Base-by-base conservation (phyloP, 1,140 invertebrate species). In the Anagrus nilaparvatae region DNA sequence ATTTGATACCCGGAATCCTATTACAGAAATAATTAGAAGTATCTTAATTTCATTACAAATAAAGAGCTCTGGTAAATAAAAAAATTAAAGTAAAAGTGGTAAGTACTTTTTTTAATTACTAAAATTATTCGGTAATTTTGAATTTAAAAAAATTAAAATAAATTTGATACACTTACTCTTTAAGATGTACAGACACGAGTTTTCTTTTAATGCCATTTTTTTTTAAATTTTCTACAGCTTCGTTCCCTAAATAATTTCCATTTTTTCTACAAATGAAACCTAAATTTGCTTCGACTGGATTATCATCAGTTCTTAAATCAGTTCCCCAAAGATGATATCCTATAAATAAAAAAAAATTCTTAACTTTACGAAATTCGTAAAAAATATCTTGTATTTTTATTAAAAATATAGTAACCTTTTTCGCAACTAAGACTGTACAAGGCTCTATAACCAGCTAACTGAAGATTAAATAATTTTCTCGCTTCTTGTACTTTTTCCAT, bases 271-370 rank as follows among this genome's bases (percentile, higher is more conserved):
- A 92, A 2, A 81, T 75, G 50, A 82, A 82, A 9, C 65, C 77
- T 25, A 94, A 68, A 28, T 81, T 82, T 1, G 86, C 84, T 68
- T 94, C 88, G 2, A 92, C 58, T 0, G 88, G 88, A 47, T 82
- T 88, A 55, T 93, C 87, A 57, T 89, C 84, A 3, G 77, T 63
- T 44, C 87, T 73, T 8, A 91, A 57, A 66, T 93, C 88, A 12
- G 71, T 67, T 53, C 88, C 84, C 86, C 87, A 90, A 36, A 91
- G 70, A 53, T 87, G 82, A 59, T 85, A 87, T 31, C 87, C 83
- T 86, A 46, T 27, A 44, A 23, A 24, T 1, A 39, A 21, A 41
- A n/a, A n/a, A n/a, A n/a, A n/a, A n/a, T n/a, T n/a, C n/a, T n/a
- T n/a, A n/a, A n/a, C n/a, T n/a, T n/a, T n/a, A n/a, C n/a, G n/a